Evolutionary conservation across 2,888 invertebrate genomes (phyloP), one percentile per base, ranked within the genome.

Genomic region (Eristalis pertinax): DNA sequence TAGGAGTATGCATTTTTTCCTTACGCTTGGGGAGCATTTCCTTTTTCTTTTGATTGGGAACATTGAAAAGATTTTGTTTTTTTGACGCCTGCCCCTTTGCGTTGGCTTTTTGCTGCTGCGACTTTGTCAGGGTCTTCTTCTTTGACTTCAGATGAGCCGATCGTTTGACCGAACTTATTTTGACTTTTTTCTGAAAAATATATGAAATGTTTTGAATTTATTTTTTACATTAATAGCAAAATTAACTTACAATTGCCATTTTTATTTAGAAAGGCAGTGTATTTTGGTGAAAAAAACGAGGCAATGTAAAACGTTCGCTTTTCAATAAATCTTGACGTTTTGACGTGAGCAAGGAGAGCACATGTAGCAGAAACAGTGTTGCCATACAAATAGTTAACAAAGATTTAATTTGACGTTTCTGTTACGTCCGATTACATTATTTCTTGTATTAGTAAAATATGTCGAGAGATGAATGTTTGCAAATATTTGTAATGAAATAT

Each of bases 141-240:
- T 93, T 92, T 0, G 91, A 89, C 78, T 92, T 92, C n/a, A 93
- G 88, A 88, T 93, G 93, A 4, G 93, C 92, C 1, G 92, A 89
- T 0, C 93, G 91, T 84, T 93, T 93, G 2, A 92, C 92, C 0
- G 92, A 88, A 62, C 93, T 93, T 84, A 93, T 93, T 91, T 93
- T 93, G 0, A 93, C 91, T 78, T 93, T 93, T 92, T 92, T 93
- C 93, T 93, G 73, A 15, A 73, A 72, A 19, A 29, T 32, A 26
- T 43, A 13, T 22, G 5, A 15, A 41, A 26, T 13, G 8, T 32
- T 56, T 22, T 35, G 13, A 38, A 11, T 11, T 11, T 2, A 13
- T 13, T 32, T 64, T 11, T n/a, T 15, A 19, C 13, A 2, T 43
- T 43, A 4, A 19, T 19, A 1, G 10, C n/a, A 13, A 1, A 0